Conservation (phyloP, 2,113 vertebrate genomes). For the Psittacula cyanocephala region DNA sequence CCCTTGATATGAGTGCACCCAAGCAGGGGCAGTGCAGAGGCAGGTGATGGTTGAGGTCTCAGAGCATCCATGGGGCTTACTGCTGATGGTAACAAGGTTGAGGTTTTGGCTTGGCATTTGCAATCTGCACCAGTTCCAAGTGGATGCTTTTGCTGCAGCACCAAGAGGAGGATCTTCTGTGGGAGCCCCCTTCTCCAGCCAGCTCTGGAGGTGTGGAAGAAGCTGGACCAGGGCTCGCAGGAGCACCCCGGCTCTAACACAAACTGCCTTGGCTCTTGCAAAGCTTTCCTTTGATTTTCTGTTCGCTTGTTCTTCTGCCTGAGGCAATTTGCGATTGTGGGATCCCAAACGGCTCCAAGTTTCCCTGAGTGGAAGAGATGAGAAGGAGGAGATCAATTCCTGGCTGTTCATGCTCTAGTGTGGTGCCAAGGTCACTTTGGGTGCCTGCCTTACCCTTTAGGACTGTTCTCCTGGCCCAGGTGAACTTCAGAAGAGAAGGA, state of each 20-base stretch:
- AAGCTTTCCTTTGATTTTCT: conserved; percentile 10
- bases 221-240: background rate
- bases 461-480: background rate
- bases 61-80: background rate
- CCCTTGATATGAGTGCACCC: fast-evolving
- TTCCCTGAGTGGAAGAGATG: background rate
- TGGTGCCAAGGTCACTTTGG: conserved; percentile 5
- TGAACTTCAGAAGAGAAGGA: background rate
- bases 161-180: fast-evolving
- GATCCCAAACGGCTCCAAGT: background rate
- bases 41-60: fast-evolving
- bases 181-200: background rate
- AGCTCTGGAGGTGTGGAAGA: background rate
- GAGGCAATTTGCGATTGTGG: background rate
- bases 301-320: background rate
- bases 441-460: background rate
- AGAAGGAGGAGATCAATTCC: background rate
- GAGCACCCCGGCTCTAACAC: background rate
- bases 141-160: background rate
- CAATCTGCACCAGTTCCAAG: fast-evolving
- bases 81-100: fast-evolving
- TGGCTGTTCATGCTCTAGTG: background rate
- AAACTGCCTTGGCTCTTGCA: background rate
- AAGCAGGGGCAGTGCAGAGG: background rate
- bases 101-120: background rate